phyloP scores from a whole-genome alignment of 2,888 invertebrate species.

The Epinotia bilunana region DNA sequence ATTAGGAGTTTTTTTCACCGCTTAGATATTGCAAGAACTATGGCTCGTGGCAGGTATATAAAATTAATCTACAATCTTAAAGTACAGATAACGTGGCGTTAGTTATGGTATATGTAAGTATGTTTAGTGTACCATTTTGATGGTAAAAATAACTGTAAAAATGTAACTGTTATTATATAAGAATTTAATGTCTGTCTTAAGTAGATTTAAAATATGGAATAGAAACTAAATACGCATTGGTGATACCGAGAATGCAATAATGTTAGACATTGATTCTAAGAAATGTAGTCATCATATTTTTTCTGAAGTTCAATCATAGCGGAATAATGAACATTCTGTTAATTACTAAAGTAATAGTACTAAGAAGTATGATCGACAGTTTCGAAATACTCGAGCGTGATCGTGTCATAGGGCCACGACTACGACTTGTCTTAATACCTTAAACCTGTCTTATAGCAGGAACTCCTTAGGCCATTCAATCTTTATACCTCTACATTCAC shows the following conservation, averaged over 20 bases:
- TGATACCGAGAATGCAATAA: background rate
- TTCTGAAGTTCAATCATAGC: background rate
- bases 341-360: background rate
- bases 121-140: background rate
- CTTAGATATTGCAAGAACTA: conserved; percentile 1
- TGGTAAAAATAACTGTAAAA: no score
- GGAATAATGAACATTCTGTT: background rate
- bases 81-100: background rate
- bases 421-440: background rate
- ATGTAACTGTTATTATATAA: no score
- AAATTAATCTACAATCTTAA: background rate
- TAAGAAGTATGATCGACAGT: background rate
- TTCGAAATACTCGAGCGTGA: background rate
- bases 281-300: background rate
- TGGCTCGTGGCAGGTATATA: background rate
- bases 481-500: background rate
- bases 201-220: background rate
- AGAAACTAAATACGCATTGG: background rate
- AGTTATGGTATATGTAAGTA: background rate
- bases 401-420: background rate
- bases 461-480: background rate
- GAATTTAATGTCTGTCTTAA: background rate
- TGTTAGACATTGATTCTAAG: background rate
- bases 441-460: no score
- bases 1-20: conserved; percentile 27